These are phyloP conservation scores for Eupsilia transversa DNA, from an alignment of 2,888 invertebrate genomes.

Conservation along the genomic window DNA sequence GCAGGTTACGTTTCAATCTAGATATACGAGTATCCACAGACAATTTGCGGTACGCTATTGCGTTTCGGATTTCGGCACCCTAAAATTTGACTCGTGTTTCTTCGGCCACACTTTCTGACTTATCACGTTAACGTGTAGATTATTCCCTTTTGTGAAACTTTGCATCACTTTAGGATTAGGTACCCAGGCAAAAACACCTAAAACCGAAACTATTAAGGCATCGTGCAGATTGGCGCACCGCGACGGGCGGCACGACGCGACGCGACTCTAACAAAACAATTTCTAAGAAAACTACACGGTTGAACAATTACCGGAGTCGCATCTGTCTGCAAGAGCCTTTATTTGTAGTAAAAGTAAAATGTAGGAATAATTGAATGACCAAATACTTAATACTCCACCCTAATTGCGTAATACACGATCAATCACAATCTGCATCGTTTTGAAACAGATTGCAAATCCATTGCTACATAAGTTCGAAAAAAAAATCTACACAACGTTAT, in stretches of 20 bases:
- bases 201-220: not conserved
- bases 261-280: too few relatives aligned
- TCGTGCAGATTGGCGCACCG: too few relatives aligned
- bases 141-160: not conserved
- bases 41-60: conserved; percentile 18
- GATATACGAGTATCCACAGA: conserved; percentile 7
- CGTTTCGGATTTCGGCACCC: conserved; percentile 34
- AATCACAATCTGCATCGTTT: too few relatives aligned
- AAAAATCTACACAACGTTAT: too few relatives aligned
- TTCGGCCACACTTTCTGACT: not conserved
- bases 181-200: not conserved
- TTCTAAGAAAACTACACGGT: too few relatives aligned
- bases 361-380: not conserved
- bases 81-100: not conserved
- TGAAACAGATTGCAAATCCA: too few relatives aligned
- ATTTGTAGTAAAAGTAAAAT: not conserved
- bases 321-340: too few relatives aligned
- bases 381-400: too few relatives aligned
- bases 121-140: not conserved
- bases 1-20: conserved; percentile 22
- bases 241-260: too few relatives aligned
- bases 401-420: too few relatives aligned
- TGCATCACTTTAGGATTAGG: not conserved
- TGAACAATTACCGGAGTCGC: too few relatives aligned
- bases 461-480: too few relatives aligned